Evolutionary conservation across 2,888 invertebrate genomes (phyloP), one percentile per base, ranked within the genome.

Genomic region (Agrypnus murinus): DNA sequence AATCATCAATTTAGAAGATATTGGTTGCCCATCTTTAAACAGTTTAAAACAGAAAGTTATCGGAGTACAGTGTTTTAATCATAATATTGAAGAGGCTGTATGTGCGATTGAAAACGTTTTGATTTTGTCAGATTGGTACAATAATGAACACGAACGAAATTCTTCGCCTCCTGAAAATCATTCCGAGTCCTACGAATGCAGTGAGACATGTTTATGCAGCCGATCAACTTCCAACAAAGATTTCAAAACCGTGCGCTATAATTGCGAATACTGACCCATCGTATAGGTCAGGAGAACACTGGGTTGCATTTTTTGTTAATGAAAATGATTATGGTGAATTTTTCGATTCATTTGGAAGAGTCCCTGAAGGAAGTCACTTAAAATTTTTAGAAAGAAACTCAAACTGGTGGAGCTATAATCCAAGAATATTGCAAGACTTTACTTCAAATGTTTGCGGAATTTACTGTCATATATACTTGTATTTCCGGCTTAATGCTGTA

Each of bases 31-130:
- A 4, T 14, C 55, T 1, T 12, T 65, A 7, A 1, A 14, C 2
- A 9, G 7, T 6, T 34, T 65, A 46, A 65, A 57, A 19, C 14
- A 32, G n/a, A 40, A 58, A 1, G 7, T 10, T 8, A n/a, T 5
- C 1, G 31, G 31, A 0, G 17, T 46, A 7, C 43, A 14, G 7
- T 65, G 65, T 43, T 6, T 55, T 3, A 38, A 65, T 19, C 55
- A 65, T 14, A 38, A 14, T 19, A 57, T 65, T 15, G 25, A 31
- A 8, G 1, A 4, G 0, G 19, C 65, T n/a, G 36, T 40, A 2
- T 65, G 65, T 43, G 55, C 65, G 1, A 15, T 65, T 15, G 65
- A 65, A 65, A 63, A 63, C 38, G 48, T 38, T 8, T 14, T 40
- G 40, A 36, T 38, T 8, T 14, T 40, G 40, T 40, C n/a, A n/a